phyloP scores from a whole-genome alignment of 2,113 vertebrate genomes.

The Lepus timidus region DNA sequence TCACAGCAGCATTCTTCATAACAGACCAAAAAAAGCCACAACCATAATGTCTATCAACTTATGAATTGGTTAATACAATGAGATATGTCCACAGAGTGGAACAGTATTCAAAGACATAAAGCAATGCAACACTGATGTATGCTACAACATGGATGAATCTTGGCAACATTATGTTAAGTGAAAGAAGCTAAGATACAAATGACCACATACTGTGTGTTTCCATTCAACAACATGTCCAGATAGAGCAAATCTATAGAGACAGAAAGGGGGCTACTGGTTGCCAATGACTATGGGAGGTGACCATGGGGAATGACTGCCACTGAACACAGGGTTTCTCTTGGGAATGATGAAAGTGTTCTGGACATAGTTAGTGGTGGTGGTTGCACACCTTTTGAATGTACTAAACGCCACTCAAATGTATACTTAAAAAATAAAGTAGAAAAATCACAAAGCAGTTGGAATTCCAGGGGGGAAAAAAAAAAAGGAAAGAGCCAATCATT shows the following conservation, averaged over 20 bases:
- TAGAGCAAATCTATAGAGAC: not conserved
- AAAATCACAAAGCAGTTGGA: not conserved
- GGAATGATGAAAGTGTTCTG: not conserved
- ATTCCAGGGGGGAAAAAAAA: not conserved
- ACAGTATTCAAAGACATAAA: conserved; percentile 27
- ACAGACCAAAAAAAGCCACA: not conserved
- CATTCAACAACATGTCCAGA: not conserved
- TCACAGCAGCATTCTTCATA: not conserved
- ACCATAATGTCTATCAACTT: not conserved
- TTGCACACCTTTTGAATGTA: not conserved
- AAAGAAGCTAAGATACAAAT: not conserved
- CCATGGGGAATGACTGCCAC: not conserved
- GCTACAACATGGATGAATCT: not conserved
- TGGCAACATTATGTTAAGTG: not conserved
- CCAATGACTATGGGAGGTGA: not conserved
- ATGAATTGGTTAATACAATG: not conserved
- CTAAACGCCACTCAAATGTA: conserved; percentile 21
- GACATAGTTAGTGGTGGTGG: not conserved
- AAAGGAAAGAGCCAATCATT: not conserved
- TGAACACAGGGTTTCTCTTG: not conserved
- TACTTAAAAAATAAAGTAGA: conserved; percentile 21
- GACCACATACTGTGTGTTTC: not conserved
- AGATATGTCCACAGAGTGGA: not conserved
- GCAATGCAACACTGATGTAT: not conserved
- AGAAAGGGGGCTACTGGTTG: not conserved